Evolutionary conservation across 2,797 vertebrate species (phyloP).

Genomic region (Silurus aristotelis): DNA sequence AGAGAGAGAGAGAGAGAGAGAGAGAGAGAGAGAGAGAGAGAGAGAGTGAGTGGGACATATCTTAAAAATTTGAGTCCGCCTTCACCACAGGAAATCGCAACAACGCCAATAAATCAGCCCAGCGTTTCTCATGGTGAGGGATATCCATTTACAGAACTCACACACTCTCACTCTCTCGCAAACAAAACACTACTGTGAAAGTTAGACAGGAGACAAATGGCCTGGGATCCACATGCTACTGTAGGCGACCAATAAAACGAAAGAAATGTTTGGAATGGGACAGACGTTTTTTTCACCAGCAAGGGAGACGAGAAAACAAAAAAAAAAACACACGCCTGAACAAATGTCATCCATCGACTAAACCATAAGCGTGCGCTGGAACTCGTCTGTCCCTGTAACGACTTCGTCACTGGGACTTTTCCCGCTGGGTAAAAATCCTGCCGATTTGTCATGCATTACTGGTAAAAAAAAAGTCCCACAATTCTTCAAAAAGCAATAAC

Average conservation of each 20-base stretch:
- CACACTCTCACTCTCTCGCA: conserved; percentile 43
- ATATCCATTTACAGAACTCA: conserved; percentile 56
- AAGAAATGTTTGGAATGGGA: conserved; percentile 68
- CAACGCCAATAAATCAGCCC: conserved; percentile 68
- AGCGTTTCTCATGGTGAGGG: conserved; percentile 57
- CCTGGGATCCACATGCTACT: conserved; percentile 67
- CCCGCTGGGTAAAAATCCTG: conserved; percentile 1
- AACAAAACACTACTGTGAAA: conserved; percentile 46
- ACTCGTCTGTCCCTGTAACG: conserved; percentile 24
- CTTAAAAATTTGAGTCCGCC: conserved; percentile 60
- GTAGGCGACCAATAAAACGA: conserved; percentile 53
- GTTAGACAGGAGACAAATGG: conserved; percentile 62
- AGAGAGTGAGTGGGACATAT: conserved; percentile 43
- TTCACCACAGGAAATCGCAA: conserved; percentile 59
- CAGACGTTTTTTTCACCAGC: neutral
- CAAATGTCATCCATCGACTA: neutral
- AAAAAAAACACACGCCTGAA: neutral
- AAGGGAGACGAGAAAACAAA: neutral
- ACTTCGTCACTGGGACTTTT: conserved; percentile 11
- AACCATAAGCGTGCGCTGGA: conserved; percentile 57
- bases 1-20: conserved; percentile 42
- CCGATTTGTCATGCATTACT: conserved; percentile 19
- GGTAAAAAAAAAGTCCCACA: neutral
- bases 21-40: conserved; percentile 31
- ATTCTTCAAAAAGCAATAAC: conserved; percentile 20